Conservation (phyloP, 2,797 vertebrate genomes). For the Streptopelia turtur region DNA sequence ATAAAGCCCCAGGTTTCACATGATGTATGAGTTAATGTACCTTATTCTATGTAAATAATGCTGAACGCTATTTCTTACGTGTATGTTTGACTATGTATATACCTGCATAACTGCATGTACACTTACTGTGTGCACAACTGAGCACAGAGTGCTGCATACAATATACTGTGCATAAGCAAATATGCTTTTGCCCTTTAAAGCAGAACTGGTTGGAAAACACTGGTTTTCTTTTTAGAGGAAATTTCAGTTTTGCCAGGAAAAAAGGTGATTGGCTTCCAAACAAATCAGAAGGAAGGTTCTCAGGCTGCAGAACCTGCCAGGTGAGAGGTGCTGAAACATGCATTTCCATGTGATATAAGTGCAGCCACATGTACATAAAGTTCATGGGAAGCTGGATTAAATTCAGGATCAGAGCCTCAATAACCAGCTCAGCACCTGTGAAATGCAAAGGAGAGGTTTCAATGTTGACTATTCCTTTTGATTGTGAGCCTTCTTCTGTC, state of each 20-base stretch:
- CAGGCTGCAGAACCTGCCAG: neutral
- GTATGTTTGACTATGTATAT: fast-evolving
- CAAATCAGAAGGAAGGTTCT: neutral
- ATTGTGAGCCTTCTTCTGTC: neutral
- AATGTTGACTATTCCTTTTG: neutral
- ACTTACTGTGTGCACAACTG: neutral
- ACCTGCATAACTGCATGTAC: neutral
- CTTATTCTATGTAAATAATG: neutral
- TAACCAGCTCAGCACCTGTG: neutral
- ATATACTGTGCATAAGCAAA: neutral
- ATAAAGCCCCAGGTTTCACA: neutral
- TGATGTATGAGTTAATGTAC: neutral
- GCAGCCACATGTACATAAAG: neutral
- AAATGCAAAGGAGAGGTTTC: neutral
- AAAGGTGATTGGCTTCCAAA: neutral
- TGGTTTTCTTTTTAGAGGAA: neutral
- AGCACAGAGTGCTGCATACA: neutral
- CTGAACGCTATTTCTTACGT: fast-evolving
- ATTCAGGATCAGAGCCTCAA: neutral
- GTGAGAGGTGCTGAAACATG: neutral
- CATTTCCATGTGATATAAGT: fast-evolving
- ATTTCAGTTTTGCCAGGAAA: neutral
- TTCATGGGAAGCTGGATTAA: neutral
- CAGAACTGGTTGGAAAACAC: neutral
- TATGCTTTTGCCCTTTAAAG: neutral